phyloP scores from a whole-genome alignment of 2,888 invertebrate species.

The Syrphus vitripennis region DNA sequence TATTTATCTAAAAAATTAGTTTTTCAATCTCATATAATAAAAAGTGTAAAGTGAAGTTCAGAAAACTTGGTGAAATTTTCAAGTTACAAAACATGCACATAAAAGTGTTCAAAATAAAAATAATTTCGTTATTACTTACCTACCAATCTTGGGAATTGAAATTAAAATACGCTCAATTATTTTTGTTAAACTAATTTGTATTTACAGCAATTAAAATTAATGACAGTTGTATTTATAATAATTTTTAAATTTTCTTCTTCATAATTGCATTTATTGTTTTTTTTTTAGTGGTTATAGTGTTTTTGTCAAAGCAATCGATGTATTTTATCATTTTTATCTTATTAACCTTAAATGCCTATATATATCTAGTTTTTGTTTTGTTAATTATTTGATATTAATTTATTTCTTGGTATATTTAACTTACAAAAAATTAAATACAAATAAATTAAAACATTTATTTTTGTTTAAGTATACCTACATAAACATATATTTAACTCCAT shows the following conservation, averaged over 20 bases:
- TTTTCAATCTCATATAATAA: too few species aligned
- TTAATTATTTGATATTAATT: slow-evolving; percentile 61
- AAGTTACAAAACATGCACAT: too few species aligned
- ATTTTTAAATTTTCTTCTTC: slow-evolving; percentile 8
- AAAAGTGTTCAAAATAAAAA: too few species aligned
- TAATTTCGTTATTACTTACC: not conserved
- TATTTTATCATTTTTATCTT: slow-evolving; percentile 18
- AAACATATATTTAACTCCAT: not conserved
- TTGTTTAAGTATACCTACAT: not conserved
- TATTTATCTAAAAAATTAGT: too few species aligned
- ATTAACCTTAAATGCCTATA: not conserved
- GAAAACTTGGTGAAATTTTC: too few species aligned
- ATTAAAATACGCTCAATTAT: slow-evolving; percentile 4
- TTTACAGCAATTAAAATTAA: slow-evolving; percentile 61
- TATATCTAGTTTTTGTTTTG: slow-evolving; percentile 18
- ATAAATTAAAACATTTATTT: slow-evolving; percentile 43
- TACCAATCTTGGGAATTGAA: not conserved
- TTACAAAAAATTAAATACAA: slow-evolving; percentile 32
- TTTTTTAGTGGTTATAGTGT: slow-evolving; percentile 5
- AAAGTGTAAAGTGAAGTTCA: too few species aligned
- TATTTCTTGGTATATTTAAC: slow-evolving; percentile 65
- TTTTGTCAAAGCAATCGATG: slow-evolving; percentile 60
- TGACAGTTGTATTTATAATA: slow-evolving; percentile 38
- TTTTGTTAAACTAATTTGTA: slow-evolving; percentile 28
- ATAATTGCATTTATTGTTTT: slow-evolving; percentile 38